Conservation (phyloP, 2,888 invertebrate genomes). For the Stenurella melanura region DNA sequence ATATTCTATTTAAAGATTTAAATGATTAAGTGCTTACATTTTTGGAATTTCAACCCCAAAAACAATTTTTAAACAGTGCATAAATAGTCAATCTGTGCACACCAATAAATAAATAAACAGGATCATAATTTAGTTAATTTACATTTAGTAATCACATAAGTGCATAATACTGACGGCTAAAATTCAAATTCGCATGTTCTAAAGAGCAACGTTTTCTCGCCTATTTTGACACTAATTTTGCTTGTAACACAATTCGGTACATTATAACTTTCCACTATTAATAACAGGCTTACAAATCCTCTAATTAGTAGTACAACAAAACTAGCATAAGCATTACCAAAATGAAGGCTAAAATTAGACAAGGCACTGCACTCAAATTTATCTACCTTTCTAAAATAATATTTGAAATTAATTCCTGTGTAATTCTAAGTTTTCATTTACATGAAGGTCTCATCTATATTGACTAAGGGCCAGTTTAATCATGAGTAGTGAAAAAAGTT, state of each 20-base stretch:
- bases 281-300: not conserved
- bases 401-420: not conserved
- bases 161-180: constrained; percentile 37
- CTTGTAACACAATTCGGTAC: not conserved
- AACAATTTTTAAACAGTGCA: constrained; percentile 2
- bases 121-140: constrained; percentile 17
- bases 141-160: constrained; percentile 36
- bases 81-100: not conserved
- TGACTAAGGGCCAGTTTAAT: not conserved
- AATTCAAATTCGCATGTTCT: constrained; percentile 10
- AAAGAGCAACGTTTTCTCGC: not conserved
- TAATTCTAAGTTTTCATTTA: not conserved
- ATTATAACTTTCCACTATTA: not conserved
- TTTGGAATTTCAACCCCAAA: not conserved
- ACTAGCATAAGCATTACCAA: constrained; percentile 4
- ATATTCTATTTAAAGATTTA: constrained; percentile 11
- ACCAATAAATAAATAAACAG: constrained; percentile 12
- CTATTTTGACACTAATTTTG: not conserved
- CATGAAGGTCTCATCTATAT: not conserved
- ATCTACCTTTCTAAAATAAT: not conserved
- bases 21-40: constrained; percentile 12
- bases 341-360: not conserved
- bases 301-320: constrained; percentile 9
- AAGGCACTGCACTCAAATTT: constrained; percentile 25
- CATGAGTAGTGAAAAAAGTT: no score